Percentiles rank a stretch among this genome's conserved stretches.
These are phyloP conservation scores for Pseudomyrmex dendroicus DNA, from an alignment of 1,140 invertebrate species.

Conservation along the genomic window DNA sequence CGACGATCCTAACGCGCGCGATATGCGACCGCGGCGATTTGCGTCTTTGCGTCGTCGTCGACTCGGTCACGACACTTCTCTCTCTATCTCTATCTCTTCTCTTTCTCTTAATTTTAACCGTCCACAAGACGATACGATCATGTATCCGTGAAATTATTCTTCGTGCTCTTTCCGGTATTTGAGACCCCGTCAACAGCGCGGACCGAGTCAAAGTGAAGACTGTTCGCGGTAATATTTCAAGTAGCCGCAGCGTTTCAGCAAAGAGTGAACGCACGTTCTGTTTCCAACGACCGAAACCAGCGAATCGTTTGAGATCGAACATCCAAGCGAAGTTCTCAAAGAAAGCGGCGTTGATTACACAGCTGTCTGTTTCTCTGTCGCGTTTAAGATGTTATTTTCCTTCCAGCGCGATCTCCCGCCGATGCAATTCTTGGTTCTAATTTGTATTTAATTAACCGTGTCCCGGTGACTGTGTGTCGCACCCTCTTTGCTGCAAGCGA, in stretches of 20 bases:
- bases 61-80: neutral
- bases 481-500: constrained; percentile 60
- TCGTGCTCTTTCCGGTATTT: neutral
- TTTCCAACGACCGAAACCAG: neutral
- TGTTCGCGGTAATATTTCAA: no score
- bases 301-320: constrained; percentile 15
- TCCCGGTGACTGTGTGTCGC: constrained; percentile 41
- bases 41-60: neutral
- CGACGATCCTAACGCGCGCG: constrained; percentile 75
- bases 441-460: constrained; percentile 76
- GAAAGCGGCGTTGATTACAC: constrained; percentile 9
- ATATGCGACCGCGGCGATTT: constrained; percentile 27
- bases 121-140: neutral
- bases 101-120: constrained; percentile 25
- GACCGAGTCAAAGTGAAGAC: no score
- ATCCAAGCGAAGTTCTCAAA: neutral
- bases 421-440: constrained; percentile 71
- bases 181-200: no score
- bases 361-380: neutral
- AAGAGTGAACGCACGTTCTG: neutral
- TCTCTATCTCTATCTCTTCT: neutral
- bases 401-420: constrained; percentile 13
- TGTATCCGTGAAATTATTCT: neutral
- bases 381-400: constrained; percentile 32
- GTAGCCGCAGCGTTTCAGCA: neutral